Evolutionary conservation across 1,140 invertebrate genomes (phyloP).

Genomic region (Lepidurus packardi): DNA sequence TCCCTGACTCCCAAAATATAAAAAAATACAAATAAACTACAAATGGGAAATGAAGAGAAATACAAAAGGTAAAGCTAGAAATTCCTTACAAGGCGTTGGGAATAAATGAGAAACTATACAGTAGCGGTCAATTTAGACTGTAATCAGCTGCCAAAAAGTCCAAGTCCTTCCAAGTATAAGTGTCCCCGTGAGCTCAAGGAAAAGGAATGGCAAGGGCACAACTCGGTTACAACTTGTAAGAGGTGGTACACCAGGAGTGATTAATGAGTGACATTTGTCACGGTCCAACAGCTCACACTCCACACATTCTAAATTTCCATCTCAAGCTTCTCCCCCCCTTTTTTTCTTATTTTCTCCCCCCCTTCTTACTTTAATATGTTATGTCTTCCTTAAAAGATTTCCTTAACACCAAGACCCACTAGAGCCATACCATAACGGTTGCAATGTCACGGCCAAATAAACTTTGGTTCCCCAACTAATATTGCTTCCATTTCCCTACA

Average conservation of each 20-base stretch:
- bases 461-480: no score
- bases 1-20: not conserved
- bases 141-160: not conserved
- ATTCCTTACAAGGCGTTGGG: not conserved
- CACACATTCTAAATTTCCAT: slow-evolving; percentile 14
- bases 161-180: not conserved
- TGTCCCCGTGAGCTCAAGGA: slow-evolving; percentile 7
- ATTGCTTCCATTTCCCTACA: no score
- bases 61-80: not conserved
- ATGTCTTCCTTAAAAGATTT: not conserved
- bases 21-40: no score
- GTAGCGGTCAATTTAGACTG: slow-evolving; percentile 1
- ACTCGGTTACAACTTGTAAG: not conserved
- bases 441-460: slow-evolving; percentile 5
- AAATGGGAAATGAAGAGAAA: not conserved
- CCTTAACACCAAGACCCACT: not conserved
- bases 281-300: slow-evolving; percentile 17
- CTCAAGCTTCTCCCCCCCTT: not conserved
- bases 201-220: slow-evolving; percentile 10
- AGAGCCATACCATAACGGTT: not conserved
- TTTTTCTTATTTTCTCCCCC: not conserved
- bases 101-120: not conserved
- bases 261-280: slow-evolving; percentile 22
- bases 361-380: no score
- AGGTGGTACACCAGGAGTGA: slow-evolving; percentile 3